Evolutionary conservation across 1,140 invertebrate species (phyloP).

Genomic region (Penaeus japonicus): DNA sequence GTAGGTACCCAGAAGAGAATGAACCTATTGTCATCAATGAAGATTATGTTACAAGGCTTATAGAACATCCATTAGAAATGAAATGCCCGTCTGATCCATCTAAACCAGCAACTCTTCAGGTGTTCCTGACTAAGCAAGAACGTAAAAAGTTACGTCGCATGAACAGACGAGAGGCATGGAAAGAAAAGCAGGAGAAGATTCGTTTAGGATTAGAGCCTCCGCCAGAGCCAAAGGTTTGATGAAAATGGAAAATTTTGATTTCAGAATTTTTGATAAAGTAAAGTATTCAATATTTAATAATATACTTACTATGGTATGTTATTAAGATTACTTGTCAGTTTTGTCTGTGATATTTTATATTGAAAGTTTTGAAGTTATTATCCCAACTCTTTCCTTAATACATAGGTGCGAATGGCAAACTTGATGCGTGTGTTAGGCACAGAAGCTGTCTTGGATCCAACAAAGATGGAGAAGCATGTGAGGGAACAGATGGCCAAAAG

Average conservation of each 20-base stretch:
- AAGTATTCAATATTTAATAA: too few relatives aligned
- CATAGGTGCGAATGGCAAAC: constrained; percentile 90
- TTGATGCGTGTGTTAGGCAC: constrained; percentile 97
- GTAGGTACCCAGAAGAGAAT: constrained; percentile 50
- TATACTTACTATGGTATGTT: too few relatives aligned
- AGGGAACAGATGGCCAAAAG: constrained; percentile 97
- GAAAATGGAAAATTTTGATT: too few relatives aligned
- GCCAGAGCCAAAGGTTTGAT: constrained; percentile 87
- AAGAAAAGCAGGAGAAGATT: constrained; percentile 98
- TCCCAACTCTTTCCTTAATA: not conserved
- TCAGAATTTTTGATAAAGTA: too few relatives aligned
- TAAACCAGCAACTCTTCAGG: constrained; percentile 87
- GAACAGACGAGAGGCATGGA: constrained; percentile 94
- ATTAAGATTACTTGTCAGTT: too few relatives aligned
- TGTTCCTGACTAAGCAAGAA: constrained; percentile 97
- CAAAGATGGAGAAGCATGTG: constrained; percentile 98
- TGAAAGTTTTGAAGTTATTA: too few relatives aligned
- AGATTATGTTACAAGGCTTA: constrained; percentile 58
- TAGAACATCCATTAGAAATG: constrained; percentile 69
- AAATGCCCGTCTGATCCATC: constrained; percentile 73
- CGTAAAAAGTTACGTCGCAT: constrained; percentile 96
- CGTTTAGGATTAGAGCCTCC: constrained; percentile 92
- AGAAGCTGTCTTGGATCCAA: constrained; percentile 98
- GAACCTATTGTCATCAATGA: constrained; percentile 42
- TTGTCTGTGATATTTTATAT: too few relatives aligned